Base-by-base conservation (phyloP, 2,797 vertebrate species). In the Pipistrellus pygmaeus region DNA sequence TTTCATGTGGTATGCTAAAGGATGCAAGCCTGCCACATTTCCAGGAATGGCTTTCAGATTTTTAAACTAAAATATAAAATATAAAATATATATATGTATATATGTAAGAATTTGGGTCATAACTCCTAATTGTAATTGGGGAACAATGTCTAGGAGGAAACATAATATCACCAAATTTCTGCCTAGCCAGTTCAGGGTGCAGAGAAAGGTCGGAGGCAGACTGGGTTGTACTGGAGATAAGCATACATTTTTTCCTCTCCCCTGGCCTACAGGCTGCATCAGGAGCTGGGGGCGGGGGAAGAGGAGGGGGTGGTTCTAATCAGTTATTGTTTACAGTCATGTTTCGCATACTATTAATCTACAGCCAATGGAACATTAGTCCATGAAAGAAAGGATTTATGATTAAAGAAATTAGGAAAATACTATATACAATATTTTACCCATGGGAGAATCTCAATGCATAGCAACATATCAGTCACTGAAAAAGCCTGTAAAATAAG, bases 401-500 rank as follows among this genome's bases (percentile, higher is more conserved):
- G 57, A 15, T 83, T 55, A 89, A 80, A 78, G 68, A 88, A 88
- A 62, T 41, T 41, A 80, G 71, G 72, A 60, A 87, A 84, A 69
- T 78, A 51, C 0, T 55, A 15, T n/a, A 55, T 53, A 53, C 17
- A 76, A 2, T 71, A 53, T 75, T 80, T 48, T 38, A 18, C 23
- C 21, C 30, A 20, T 64, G 23, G 73, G 60, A 75, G 15, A 55
- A 17, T 88, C 44, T 80, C 35, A 92, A 2, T 86, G 20, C 15
- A 7, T 75, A 55, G 69, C 4, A 75, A 13, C 38, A 69, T 13
- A 62, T 75, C 78, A 62, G 78, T 8, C 6, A 81, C 69, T 51
- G 38, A 85, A 78, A 90, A 88, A 23, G 25, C 71, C 86, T 90
- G 21, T 51, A 87, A 57, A 87, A 57, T 69, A 55, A 85, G n/a